Percentiles rank a stretch among this genome's conserved stretches.
These are phyloP conservation scores for Diuraphis noxia DNA, from an alignment of 1,140 invertebrate species.

Conservation along the genomic window DNA sequence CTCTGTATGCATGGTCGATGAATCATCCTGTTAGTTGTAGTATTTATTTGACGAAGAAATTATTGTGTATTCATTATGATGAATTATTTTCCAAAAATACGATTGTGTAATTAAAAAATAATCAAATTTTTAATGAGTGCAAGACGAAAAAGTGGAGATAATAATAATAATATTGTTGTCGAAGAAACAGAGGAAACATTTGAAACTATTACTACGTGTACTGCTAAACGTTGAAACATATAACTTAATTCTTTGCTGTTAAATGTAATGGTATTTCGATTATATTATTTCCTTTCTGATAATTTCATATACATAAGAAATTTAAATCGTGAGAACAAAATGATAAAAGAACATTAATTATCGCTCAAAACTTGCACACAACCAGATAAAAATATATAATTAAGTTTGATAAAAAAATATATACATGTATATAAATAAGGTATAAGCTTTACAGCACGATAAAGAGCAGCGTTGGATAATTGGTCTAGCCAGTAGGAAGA, in stretches of 20 bases:
- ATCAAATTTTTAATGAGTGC: neutral
- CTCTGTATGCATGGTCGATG: no score
- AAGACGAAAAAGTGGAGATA: neutral
- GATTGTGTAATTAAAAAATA: neutral
- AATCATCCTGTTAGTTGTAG: neutral
- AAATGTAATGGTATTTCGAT: neutral
- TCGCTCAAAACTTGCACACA: neutral
- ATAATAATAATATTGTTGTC: neutral
- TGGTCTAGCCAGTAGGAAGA: neutral
- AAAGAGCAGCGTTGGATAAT: constrained; percentile 3
- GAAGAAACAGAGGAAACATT: neutral
- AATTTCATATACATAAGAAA: neutral
- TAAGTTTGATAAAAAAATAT: neutral
- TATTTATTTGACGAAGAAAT: neutral
- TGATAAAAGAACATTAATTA: neutral
- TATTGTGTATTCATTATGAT: neutral
- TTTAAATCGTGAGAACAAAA: neutral
- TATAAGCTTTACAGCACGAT: neutral
- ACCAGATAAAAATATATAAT: neutral
- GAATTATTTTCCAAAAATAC: neutral
- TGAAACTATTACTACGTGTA: neutral
- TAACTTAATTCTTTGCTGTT: neutral
- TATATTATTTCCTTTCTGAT: neutral
- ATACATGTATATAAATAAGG: neutral
- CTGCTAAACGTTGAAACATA: neutral